Percentiles rank a stretch among this genome's conserved stretches.
phyloP scores from a whole-genome alignment of 1,140 invertebrate species.

The Phortica variegata region DNA sequence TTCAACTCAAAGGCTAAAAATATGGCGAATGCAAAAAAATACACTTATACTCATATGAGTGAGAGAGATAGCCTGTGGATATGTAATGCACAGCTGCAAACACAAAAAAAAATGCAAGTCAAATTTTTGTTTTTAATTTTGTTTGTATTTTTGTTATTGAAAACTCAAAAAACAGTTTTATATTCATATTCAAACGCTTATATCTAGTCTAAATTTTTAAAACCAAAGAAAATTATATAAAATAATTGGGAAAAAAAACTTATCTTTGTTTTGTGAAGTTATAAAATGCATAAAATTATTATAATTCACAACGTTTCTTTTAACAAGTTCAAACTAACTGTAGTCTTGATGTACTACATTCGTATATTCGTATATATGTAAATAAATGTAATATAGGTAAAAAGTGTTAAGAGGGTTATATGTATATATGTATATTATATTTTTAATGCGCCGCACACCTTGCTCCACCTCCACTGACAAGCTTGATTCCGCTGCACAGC shows the following conservation, averaged over 20 bases:
- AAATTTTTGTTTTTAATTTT: conserved; percentile 21
- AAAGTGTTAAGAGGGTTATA: no score
- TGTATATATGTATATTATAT: no score
- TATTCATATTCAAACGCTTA: conserved; percentile 34
- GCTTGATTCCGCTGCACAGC: conserved; percentile 23
- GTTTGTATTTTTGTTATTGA: conserved; percentile 44
- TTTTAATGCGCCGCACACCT: no score
- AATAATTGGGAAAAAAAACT: conserved; percentile 30
- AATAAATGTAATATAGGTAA: neutral
- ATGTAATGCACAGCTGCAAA: conserved; percentile 13
- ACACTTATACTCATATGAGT: neutral
- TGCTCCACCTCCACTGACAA: conserved; percentile 6
- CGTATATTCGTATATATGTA: neutral
- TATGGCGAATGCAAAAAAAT: conserved; percentile 18
- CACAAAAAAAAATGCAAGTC: neutral
- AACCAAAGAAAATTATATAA: conserved; percentile 41
- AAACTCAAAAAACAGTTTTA: conserved; percentile 44
- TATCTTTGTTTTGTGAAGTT: conserved; percentile 26
- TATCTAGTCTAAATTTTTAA: conserved; percentile 42
- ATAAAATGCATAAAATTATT: conserved; percentile 30
- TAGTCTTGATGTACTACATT: conserved; percentile 6
- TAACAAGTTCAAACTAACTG: conserved; percentile 12
- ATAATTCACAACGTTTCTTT: conserved; percentile 29
- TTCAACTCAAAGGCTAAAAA: conserved; percentile 48
- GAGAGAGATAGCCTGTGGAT: neutral